phyloP scores from a whole-genome alignment of 2,888 invertebrate genomes.

The Aphrophora alni region DNA sequence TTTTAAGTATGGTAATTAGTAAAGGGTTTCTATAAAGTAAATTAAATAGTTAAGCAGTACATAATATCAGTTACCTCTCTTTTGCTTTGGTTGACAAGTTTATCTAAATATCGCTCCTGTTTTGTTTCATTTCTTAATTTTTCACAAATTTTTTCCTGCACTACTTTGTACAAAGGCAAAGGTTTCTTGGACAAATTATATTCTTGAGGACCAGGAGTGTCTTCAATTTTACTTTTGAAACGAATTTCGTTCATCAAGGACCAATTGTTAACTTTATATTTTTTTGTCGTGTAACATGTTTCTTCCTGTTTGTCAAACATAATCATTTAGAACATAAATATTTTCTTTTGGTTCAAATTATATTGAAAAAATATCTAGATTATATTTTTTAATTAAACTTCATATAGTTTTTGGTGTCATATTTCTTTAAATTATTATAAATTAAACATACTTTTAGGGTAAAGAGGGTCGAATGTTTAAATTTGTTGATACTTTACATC shows the following conservation, averaged over 20 bases:
- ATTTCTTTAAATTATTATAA: too few relatives aligned
- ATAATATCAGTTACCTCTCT: not conserved
- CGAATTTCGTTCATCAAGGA: not conserved
- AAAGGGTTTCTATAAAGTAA: too few relatives aligned
- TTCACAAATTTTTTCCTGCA: not conserved
- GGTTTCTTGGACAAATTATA: not conserved
- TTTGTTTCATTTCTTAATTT: not conserved
- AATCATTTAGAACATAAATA: too few relatives aligned
- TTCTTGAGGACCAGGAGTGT: not conserved
- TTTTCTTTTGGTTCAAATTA: too few relatives aligned
- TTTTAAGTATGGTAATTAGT: too few relatives aligned
- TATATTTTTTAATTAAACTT: too few relatives aligned
- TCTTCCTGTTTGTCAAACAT: not conserved
- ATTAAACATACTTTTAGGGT: too few relatives aligned
- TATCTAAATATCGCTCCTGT: not conserved
- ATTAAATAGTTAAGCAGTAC: too few relatives aligned
- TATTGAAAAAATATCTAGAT: too few relatives aligned
- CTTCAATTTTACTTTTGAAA: not conserved
- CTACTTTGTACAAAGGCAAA: not conserved
- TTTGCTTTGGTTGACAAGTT: not conserved
- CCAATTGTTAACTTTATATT: not conserved
- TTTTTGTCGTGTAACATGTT: not conserved
- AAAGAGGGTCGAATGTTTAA: too few relatives aligned
- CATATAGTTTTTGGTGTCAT: too few relatives aligned
- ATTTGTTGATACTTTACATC: too few relatives aligned